These are phyloP conservation scores for Taenaris catops DNA, from an alignment of 2,888 invertebrate species.

Conservation along the genomic window DNA sequence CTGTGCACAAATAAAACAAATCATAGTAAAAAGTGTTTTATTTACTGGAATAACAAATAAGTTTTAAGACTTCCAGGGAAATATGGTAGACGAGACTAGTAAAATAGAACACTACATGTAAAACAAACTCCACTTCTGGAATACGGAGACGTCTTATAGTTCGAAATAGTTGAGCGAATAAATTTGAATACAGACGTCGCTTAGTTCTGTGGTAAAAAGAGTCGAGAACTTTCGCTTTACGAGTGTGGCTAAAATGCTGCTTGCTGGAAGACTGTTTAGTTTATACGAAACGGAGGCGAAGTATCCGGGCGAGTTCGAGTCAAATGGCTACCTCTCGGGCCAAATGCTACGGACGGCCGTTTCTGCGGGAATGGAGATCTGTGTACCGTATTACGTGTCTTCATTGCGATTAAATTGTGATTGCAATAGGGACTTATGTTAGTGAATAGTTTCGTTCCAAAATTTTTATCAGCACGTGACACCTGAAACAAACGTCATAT, in stretches of 20 bases:
- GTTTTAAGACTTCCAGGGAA: too few species aligned
- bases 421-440: not conserved
- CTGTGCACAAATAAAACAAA: too few species aligned
- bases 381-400: conserved; percentile 39
- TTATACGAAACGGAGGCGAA: conserved; percentile 67
- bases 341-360: conserved; percentile 62
- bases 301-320: conserved; percentile 54
- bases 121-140: too few species aligned
- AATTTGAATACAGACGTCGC: conserved; percentile 74
- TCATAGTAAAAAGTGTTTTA: too few species aligned
- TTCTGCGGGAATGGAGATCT: conserved; percentile 53
- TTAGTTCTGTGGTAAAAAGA: conserved; percentile 33
- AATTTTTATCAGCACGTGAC: too few species aligned
- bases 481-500: too few species aligned
- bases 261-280: conserved; percentile 60
- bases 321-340: conserved; percentile 68
- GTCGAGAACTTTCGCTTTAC: conserved; percentile 57
- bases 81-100: too few species aligned
- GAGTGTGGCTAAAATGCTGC: conserved; percentile 68
- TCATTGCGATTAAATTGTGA: conserved; percentile 22
- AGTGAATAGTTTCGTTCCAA: too few species aligned
- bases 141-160: too few species aligned
- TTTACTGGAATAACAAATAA: too few species aligned
- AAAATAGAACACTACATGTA: too few species aligned
- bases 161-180: conserved; percentile 47